These are phyloP conservation scores for Bugulina stolonifera DNA, from an alignment of 2,888 invertebrate species.

Conservation along the genomic window DNA sequence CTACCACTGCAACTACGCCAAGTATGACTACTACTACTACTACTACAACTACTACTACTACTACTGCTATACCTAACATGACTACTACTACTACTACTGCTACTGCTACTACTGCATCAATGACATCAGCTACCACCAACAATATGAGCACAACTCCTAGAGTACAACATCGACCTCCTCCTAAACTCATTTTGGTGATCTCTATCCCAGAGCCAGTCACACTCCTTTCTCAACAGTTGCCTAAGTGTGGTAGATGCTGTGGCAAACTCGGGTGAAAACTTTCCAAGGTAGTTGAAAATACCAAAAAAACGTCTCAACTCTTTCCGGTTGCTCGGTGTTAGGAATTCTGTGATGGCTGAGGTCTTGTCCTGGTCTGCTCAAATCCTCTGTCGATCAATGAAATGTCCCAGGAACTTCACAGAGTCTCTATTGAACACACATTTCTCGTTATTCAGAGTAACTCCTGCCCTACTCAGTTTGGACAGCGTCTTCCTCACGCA, in stretches of 20 bases:
- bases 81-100: background rate
- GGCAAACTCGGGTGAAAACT: background rate
- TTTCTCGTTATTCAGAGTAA: background rate
- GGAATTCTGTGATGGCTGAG: background rate
- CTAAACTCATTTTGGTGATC: background rate
- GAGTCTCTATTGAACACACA: background rate
- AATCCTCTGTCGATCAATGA: background rate
- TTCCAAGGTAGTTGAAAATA: background rate
- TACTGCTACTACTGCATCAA: background rate
- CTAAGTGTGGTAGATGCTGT: background rate
- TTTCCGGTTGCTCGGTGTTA: background rate
- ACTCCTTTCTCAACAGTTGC: background rate
- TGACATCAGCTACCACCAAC: background rate
- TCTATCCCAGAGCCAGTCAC: background rate
- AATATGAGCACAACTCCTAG: background rate
- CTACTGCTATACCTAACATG: background rate
- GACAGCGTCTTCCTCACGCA: background rate
- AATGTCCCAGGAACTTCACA: background rate
- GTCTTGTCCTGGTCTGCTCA: background rate
- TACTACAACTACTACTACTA: background rate
- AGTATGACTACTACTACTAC: background rate
- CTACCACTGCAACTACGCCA: background rate
- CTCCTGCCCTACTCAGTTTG: background rate
- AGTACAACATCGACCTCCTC: no score
- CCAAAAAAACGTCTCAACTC: background rate